These are phyloP conservation scores for Dasysyrphus albostriatus DNA, from an alignment of 2,888 invertebrate species.

Conservation along the genomic window DNA sequence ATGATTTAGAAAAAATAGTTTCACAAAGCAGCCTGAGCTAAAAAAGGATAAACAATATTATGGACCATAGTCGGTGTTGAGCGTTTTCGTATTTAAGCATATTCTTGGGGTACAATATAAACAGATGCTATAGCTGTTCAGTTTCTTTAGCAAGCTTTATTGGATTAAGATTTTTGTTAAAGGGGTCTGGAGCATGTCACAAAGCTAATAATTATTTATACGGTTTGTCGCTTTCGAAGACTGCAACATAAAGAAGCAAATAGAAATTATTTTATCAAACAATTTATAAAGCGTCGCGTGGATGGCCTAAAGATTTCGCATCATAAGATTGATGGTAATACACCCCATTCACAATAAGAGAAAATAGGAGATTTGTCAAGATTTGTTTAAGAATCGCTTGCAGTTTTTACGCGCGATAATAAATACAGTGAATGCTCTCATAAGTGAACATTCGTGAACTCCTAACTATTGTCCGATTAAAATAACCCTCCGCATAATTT, in stretches of 20 bases:
- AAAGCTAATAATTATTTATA: slow-evolving; percentile 24
- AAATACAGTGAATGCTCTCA: no score
- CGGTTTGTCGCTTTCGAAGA: slow-evolving; percentile 16
- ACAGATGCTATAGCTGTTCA: background rate
- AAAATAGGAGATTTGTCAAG: no score
- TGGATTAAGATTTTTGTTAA: slow-evolving; percentile 21
- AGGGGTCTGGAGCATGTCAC: slow-evolving; percentile 8
- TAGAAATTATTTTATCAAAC: background rate
- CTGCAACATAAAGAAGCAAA: background rate
- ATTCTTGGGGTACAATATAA: background rate
- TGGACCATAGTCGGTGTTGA: slow-evolving; percentile 14
- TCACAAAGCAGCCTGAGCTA: slow-evolving; percentile 1
- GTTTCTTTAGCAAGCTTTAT: slow-evolving; percentile 13
- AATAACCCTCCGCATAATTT: no score
- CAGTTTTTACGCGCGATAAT: no score
- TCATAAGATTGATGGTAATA: background rate
- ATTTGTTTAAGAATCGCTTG: no score
- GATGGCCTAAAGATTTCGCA: background rate
- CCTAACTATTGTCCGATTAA: no score
- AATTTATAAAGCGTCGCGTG: background rate
- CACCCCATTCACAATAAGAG: background rate
- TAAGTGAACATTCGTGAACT: no score
- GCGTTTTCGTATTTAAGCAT: slow-evolving; percentile 18
- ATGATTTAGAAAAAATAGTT: slow-evolving; percentile 5
- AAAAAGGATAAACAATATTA: slow-evolving; percentile 41